Conservation (phyloP, 1,140 invertebrate species). For the Macrotrachela quadricornifera region DNA sequence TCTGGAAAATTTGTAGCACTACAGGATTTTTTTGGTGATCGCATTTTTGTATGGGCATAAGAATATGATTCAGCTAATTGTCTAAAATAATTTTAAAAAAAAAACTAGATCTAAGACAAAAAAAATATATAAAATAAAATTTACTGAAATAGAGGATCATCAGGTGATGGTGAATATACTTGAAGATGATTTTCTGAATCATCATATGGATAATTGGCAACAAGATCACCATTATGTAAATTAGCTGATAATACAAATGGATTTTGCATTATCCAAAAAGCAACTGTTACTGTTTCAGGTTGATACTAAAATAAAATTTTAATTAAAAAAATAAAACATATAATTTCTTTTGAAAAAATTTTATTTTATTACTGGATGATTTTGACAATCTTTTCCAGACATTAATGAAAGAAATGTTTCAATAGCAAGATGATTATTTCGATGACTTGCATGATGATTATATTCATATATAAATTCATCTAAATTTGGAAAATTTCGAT, state of each 20-base stretch:
- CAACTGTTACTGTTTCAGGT: conserved; percentile 69
- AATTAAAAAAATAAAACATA: not conserved
- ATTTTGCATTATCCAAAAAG: conserved; percentile 60
- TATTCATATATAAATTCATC: conserved; percentile 7
- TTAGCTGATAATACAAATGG: conserved; percentile 90
- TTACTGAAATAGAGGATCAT: not conserved
- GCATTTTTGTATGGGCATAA: conserved; percentile 14
- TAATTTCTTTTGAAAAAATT: not conserved
- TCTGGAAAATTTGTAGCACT: conserved; percentile 39
- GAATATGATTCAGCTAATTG: conserved; percentile 49
- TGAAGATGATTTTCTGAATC: conserved; percentile 3
- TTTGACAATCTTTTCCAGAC: not conserved
- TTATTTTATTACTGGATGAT: not conserved
- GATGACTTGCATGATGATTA: not conserved
- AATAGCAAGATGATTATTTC: not conserved
- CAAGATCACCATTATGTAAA: conserved; percentile 73
- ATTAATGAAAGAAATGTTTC: not conserved
- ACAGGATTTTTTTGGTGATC: conserved; percentile 4
- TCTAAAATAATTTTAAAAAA: conserved; percentile 19
- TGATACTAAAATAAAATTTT: conserved; percentile 28
- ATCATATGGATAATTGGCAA: conserved; percentile 55
- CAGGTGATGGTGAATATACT: conserved; percentile 6
- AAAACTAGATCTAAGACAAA: too few species aligned
- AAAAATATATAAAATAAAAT: too few species aligned
- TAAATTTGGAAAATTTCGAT: conserved; percentile 93